These are phyloP conservation scores for Drosophila pachea DNA, from an alignment of 1,140 invertebrate genomes.

Conservation along the genomic window DNA sequence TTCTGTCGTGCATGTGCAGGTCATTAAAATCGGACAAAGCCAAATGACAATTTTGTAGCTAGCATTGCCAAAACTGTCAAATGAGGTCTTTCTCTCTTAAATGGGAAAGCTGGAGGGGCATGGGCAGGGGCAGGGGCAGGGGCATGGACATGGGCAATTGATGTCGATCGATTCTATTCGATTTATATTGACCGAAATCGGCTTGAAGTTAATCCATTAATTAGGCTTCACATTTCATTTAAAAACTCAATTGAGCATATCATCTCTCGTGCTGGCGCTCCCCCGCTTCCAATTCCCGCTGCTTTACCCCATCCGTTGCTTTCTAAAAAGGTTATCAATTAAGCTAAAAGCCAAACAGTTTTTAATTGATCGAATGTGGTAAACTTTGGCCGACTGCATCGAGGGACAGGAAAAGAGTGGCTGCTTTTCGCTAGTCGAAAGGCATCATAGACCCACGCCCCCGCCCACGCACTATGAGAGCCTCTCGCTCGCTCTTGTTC, in stretches of 20 bases:
- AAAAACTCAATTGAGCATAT: constrained; percentile 46
- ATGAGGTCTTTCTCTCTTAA: too few species aligned
- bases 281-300: not conserved
- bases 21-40: constrained; percentile 51
- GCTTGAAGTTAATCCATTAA: constrained; percentile 59
- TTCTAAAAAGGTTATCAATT: constrained; percentile 53
- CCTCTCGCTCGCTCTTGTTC: not conserved
- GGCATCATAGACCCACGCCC: too few species aligned
- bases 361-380: constrained; percentile 72
- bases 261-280: not conserved
- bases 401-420: constrained; percentile 20
- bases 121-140: too few species aligned
- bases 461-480: not conserved
- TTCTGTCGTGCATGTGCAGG: constrained; percentile 21
- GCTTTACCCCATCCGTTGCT: not conserved
- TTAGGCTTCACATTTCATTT: constrained; percentile 61
- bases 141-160: not conserved
- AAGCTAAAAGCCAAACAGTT: constrained; percentile 50
- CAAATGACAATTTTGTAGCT: constrained; percentile 16
- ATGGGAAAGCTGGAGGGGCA: too few species aligned
- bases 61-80: constrained; percentile 9
- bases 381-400: constrained; percentile 31
- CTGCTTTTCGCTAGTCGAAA: not conserved
- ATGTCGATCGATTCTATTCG: not conserved
- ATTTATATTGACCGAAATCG: constrained; percentile 7